Evolutionary conservation across 2,888 invertebrate genomes (phyloP), one percentile per base, ranked within the genome.

Genomic region (Pegoplata infirma): DNA sequence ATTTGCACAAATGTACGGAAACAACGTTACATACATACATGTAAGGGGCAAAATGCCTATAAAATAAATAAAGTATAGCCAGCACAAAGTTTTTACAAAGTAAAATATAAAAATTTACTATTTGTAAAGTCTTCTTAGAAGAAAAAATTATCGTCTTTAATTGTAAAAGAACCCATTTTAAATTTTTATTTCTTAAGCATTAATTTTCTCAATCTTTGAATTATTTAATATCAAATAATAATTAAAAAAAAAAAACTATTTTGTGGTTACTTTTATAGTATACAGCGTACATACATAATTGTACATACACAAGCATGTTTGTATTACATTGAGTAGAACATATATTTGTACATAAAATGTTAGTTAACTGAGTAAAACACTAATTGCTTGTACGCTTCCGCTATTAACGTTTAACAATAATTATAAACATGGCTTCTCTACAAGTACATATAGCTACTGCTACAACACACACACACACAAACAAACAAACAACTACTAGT

Each of bases 341-440:
- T 68, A 67, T 72, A 56, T 36, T 77, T 55, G 66, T 56, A 46
- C 73, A 73, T 55, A 64, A 61, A 61, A 66, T 66, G 69, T 74
- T 71, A 71, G 69, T 79, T 71, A 75, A 79, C 74, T 75, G 64
- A 61, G 44, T 66, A 79, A 79, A 79, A 79, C 78, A 74, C 78
- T 79, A 74, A 79, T 79, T 79, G 78, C 78, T 79, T 79, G 74
- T 79, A 79, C 71, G 78, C 71, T 79, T 79, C 78, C 78, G 74
- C 78, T 79, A 74, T 71, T 74, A 79, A 79, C 74, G 78, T 79
- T 79, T 79, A 71, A 79, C 74, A 74, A 79, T 74, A 71, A 79
- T 75, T 79, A 79, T 74, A 74, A 79, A 79, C 74, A 79, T 79
- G 74, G 66, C 69, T 79, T 66, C 66, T n/a, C n/a, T 69, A 58